Evolutionary conservation across 2,888 invertebrate species (phyloP).

Genomic region (Rhopalosiphum nymphaeae): DNA sequence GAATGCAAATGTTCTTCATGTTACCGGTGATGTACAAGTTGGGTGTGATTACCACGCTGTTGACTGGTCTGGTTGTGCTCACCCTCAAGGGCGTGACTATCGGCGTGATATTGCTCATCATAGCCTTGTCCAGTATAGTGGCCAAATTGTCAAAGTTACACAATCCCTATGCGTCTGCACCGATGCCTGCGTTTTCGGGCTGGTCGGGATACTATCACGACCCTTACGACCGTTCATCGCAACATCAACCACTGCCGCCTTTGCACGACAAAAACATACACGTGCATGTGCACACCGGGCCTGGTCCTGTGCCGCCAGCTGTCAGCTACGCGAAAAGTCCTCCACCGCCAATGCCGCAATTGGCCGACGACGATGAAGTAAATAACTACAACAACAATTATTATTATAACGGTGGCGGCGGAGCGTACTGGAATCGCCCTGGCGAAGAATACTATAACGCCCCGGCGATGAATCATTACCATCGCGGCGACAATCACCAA

Average conservation of each 20-base stretch:
- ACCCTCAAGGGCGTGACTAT: conserved; percentile 67
- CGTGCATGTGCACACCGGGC: conserved; percentile 54
- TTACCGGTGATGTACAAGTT: conserved; percentile 68
- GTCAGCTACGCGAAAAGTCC: neutral
- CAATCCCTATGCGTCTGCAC: neutral
- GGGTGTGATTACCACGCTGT: conserved; percentile 68
- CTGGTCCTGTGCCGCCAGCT: neutral
- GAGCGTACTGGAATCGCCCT: neutral
- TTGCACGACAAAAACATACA: conserved; percentile 49
- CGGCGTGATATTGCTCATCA: conserved; percentile 67
- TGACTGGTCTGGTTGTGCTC: conserved; percentile 67
- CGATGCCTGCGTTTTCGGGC: neutral
- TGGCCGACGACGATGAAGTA: neutral
- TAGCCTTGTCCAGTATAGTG: conserved; percentile 50
- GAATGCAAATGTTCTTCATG: conserved; percentile 66
- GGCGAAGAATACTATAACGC: neutral
- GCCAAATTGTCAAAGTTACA: conserved; percentile 15
- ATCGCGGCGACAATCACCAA: neutral
- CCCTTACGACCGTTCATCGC: conserved; percentile 40
- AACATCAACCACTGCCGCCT: neutral
- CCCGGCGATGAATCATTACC: no score
- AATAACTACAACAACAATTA: neutral
- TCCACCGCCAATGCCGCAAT: neutral
- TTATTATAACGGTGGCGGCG: neutral
- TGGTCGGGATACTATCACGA: conserved; percentile 10